Evolutionary conservation across 2,113 vertebrate genomes (phyloP), one percentile per base, ranked within the genome.

Genomic region (Geothlypis trichas): DNA sequence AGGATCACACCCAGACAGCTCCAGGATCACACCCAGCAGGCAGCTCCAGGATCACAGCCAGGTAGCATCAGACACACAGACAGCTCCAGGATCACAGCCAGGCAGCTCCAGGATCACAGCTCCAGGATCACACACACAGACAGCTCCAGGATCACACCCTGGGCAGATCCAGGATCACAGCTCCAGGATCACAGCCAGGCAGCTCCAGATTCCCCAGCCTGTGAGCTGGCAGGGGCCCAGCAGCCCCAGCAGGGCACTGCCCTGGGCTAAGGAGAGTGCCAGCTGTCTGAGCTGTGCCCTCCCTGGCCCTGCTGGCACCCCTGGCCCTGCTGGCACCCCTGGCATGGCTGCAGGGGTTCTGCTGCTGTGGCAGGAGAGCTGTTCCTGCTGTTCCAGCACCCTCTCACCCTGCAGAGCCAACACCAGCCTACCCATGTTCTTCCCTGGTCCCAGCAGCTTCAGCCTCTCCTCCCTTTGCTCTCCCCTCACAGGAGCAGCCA

Each of bases 381-480:
- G 14, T 4, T 15, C 61, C 74, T 2, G 1, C 30, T 23, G 16
- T 39, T 39, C 37, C 37, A 52, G 47, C 41, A 49, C 17, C 26
- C 55, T 52, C 15, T 47, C 30, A 14, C 17, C 7, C 41, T 14
- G 30, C 69, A 35, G 5, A 41, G 72, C 59, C 18, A 0, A 15
- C 2, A 0, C n/a, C 10, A 0, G 5, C 31, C 73, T 24, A 42
- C 9, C 72, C 15, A 3, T 0, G 0, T 3, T 20, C 62, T 18
- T 30, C 58, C 10, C 63, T 7, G 8, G 2, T 15, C 3, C 79
- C 30, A 19, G 11, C n/a, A 1, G 37, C 5, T 67, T 6, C 8
- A 21, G 52, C 62, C 39, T 22, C 3, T 62, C 35, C 21, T 66
- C 10, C 42, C 49, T 13, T 18, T 20, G 1, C 62, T 0, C 14